These are phyloP conservation scores for Ricordea florida DNA, from an alignment of 92 coral and sea anemone species.

Conservation along the genomic window DNA sequence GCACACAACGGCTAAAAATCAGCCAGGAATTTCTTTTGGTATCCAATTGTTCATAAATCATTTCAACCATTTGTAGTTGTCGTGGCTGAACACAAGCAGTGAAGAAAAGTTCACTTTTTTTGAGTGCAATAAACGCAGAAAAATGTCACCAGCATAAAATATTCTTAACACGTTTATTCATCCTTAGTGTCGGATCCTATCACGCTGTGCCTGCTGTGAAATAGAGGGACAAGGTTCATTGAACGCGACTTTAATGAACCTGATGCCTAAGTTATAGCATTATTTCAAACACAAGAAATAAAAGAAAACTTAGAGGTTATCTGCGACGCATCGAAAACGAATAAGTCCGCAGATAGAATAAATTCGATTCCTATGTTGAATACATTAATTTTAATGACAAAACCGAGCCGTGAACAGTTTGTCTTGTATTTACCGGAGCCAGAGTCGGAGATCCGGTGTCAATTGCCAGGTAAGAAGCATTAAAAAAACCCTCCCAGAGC, in stretches of 20 bases:
- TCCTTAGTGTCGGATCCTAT: neutral
- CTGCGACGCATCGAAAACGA: neutral
- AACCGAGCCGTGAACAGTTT: conserved; percentile 20
- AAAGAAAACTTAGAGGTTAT: neutral
- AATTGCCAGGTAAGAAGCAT: conserved; percentile 9
- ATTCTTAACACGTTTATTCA: conserved; percentile 21
- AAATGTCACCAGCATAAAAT: conserved; percentile 11
- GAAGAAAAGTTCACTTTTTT: neutral
- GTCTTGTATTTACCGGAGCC: neutral
- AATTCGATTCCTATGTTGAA: neutral
- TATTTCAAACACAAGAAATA: neutral
- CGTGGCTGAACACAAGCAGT: neutral
- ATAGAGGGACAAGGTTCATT: no score
- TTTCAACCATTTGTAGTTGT: no score
- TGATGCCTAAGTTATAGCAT: no score
- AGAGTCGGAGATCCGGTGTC: neutral
- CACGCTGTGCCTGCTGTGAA: no score
- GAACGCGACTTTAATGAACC: no score
- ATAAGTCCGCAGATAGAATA: neutral
- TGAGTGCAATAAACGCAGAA: neutral
- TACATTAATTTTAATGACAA: conserved; percentile 11
- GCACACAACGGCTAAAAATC: conserved; percentile 2
- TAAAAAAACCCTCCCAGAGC: neutral
- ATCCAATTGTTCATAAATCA: no score
- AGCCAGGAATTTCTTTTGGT: conserved; percentile 25